These are phyloP conservation scores for Datnioides undecimradiatus DNA, from an alignment of 2,113 vertebrate genomes.

Conservation along the genomic window DNA sequence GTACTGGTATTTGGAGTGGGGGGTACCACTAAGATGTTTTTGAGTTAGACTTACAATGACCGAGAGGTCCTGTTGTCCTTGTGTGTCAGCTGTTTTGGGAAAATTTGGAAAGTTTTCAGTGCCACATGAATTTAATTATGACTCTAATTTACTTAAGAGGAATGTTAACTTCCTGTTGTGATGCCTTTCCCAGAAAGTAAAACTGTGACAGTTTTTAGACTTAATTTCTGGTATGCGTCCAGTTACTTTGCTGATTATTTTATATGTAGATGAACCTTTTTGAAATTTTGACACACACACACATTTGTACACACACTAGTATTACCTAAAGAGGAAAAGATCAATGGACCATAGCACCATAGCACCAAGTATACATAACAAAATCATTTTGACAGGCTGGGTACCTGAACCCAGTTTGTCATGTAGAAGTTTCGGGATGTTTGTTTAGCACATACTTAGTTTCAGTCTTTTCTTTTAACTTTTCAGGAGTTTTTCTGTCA, in stretches of 20 bases:
- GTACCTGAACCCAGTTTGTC: no score
- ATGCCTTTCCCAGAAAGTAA: not conserved
- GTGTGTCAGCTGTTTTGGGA: not conserved
- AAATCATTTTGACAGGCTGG: not conserved
- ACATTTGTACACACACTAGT: not conserved
- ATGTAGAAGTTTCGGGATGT: not conserved
- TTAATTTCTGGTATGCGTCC: not conserved
- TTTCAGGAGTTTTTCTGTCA: not conserved
- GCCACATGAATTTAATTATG: slow-evolving; percentile 13
- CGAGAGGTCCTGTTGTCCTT: not conserved
- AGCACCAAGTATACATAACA: no score
- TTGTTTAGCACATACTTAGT: not conserved
- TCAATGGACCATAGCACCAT: no score
- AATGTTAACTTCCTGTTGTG: not conserved
- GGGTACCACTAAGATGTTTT: not conserved
- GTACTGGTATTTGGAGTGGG: no score
- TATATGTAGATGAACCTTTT: not conserved
- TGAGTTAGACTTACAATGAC: not conserved
- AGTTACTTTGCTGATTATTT: not conserved
- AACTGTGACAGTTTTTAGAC: not conserved
- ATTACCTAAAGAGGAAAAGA: not conserved
- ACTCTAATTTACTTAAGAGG: slow-evolving; percentile 9
- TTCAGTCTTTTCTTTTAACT: not conserved
- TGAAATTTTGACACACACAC: no score
- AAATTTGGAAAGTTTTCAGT: not conserved